A percentile compares a stretch with the other conserved stretches of the same genome.
These are phyloP conservation scores for Capitella teleta DNA, from an alignment of 1,140 invertebrate species.

Conservation along the genomic window DNA sequence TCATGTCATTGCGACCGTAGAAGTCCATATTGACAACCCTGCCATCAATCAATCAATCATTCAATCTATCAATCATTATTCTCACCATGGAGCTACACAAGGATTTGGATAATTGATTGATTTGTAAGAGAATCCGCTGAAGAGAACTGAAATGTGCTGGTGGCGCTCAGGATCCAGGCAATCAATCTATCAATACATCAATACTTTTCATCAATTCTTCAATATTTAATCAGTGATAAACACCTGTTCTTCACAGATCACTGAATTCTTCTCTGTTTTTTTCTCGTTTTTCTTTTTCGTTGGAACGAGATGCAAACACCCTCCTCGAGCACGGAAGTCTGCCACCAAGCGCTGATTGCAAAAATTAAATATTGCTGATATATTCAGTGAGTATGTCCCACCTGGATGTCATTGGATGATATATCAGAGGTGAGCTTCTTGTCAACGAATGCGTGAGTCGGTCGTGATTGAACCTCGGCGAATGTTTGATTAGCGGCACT, in stretches of 20 bases:
- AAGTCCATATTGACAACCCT: constrained; percentile 87
- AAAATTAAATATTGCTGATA: neutral
- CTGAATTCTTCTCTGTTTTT: neutral
- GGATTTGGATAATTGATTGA: constrained; percentile 71
- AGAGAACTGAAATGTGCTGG: constrained; percentile 76
- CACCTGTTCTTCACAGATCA: no score
- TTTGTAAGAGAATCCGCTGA: constrained; percentile 78
- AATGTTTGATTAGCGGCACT: no score
- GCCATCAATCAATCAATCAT: no score
- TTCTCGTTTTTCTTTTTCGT: neutral
- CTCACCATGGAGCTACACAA: constrained; percentile 75
- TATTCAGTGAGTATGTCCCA: neutral
- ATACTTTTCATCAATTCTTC: constrained; percentile 4
- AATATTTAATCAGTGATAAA: constrained; percentile 7
- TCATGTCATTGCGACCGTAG: constrained; percentile 87
- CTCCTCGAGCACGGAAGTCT: constrained; percentile 74
- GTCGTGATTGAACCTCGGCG: neutral
- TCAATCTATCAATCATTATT: no score
- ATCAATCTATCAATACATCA: constrained; percentile 46
- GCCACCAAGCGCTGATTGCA: constrained; percentile 59
- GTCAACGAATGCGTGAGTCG: constrained; percentile 12
- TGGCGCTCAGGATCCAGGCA: constrained; percentile 76
- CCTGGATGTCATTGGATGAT: constrained; percentile 1
- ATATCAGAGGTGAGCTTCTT: constrained; percentile 1
- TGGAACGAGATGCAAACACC: constrained; percentile 35